Evolutionary conservation across 2,797 vertebrate genomes (phyloP).

Genomic region (Eremophila alpestris): DNA sequence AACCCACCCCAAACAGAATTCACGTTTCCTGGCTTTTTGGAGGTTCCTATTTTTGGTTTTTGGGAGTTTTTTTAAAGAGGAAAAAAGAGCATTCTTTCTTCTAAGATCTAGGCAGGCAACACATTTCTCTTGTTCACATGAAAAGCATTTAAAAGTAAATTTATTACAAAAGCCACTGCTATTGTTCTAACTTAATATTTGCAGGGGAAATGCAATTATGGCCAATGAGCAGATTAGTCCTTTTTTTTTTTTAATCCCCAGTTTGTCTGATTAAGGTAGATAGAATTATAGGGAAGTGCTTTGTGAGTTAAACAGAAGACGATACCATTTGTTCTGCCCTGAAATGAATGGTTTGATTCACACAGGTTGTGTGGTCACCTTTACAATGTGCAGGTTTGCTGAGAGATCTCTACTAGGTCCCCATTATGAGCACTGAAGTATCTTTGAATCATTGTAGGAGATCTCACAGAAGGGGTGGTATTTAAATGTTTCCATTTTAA

Average conservation of each 20-base stretch:
- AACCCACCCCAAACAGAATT: not conserved
- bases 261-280: not conserved
- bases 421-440: not conserved
- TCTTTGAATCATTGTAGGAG: not conserved
- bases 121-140: not conserved
- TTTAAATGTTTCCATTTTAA: not conserved
- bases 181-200: conserved; percentile 17
- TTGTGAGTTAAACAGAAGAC: not conserved
- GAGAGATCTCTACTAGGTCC: not conserved
- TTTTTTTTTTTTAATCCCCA: not conserved
- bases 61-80: not conserved
- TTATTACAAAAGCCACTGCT: not conserved
- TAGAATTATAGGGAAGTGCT: not conserved
- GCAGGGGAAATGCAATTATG: not conserved
- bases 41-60: not conserved
- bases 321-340: not conserved
- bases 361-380: not conserved
- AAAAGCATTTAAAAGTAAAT: not conserved
- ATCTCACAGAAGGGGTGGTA: not conserved
- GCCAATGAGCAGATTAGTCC: not conserved
- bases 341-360: not conserved
- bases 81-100: not conserved
- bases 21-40: not conserved
- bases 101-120: not conserved
- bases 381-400: not conserved